phyloP scores from a whole-genome alignment of 1,140 invertebrate genomes.

The Drosophila kanapiae region DNA sequence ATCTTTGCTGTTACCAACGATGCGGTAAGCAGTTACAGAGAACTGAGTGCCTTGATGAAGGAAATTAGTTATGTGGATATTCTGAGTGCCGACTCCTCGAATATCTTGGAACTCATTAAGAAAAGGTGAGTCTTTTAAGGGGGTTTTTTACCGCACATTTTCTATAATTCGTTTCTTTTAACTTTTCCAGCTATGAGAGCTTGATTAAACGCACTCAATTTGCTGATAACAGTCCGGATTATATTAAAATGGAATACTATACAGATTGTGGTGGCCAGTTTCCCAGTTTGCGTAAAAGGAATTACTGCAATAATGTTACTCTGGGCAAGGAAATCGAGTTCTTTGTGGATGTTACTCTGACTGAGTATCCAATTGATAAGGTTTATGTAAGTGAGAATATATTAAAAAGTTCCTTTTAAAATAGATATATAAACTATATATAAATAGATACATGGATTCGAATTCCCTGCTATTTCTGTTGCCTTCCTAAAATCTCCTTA shows the following conservation, averaged over 20 bases:
- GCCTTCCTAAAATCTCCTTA: no score
- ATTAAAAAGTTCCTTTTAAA: not conserved
- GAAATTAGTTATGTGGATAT: conserved; percentile 87
- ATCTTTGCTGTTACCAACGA: conserved; percentile 88
- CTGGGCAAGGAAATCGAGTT: conserved; percentile 87
- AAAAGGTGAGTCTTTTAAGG: conserved; percentile 77
- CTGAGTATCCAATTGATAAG: conserved; percentile 85
- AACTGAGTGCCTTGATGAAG: conserved; percentile 86
- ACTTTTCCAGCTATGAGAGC: conserved; percentile 85
- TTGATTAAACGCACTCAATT: conserved; percentile 87
- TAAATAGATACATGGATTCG: no score
- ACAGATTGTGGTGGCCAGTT: conserved; percentile 86
- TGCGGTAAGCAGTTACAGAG: conserved; percentile 86
- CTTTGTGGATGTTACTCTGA: conserved; percentile 87
- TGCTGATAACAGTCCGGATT: conserved; percentile 86
- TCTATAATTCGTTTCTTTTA: not conserved
- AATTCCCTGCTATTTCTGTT: no score
- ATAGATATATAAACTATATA: no score
- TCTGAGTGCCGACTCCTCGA: conserved; percentile 87
- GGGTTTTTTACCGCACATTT: not conserved
- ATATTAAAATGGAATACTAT: conserved; percentile 87
- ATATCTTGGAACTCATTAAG: conserved; percentile 88
- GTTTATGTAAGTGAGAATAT: conserved; percentile 70
- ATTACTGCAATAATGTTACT: conserved; percentile 86
- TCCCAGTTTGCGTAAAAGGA: conserved; percentile 75